A percentile compares a stretch with the other conserved stretches of the same genome.
phyloP scores from a whole-genome alignment of 2,113 vertebrate species.

The Eclectus roratus region DNA sequence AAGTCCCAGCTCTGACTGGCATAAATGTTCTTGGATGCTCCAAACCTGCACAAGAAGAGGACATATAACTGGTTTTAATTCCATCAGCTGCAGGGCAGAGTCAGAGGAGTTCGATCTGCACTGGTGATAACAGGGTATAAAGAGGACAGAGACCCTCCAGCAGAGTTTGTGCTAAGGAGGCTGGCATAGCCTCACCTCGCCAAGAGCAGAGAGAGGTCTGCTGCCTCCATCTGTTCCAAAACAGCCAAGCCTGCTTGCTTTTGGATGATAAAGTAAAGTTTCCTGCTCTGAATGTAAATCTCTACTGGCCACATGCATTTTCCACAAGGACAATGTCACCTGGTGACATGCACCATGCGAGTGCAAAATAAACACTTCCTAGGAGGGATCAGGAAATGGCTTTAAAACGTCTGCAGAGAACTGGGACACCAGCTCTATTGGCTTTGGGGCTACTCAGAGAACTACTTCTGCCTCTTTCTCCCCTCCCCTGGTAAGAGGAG shows the following conservation, averaged over 20 bases:
- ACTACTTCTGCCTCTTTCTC: not conserved
- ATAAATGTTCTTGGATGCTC: conserved; percentile 81
- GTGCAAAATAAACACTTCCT: not conserved
- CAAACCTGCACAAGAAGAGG: conserved; percentile 77
- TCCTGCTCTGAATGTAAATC: not conserved
- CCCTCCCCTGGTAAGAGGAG: not conserved
- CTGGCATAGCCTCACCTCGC: not conserved
- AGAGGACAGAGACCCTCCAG: not conserved
- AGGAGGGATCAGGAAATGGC: not conserved
- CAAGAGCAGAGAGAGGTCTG: not conserved
- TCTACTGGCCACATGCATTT: not conserved
- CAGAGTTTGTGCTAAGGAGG: not conserved
- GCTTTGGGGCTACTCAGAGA: not conserved
- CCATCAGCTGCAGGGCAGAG: not conserved
- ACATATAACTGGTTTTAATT: not conserved
- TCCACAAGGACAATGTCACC: not conserved
- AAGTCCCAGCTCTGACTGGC: conserved; percentile 79
- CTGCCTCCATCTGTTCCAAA: not conserved
- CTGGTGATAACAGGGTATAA: accelerated
- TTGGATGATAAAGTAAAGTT: not conserved
- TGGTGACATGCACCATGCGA: not conserved
- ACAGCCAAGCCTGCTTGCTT: not conserved
- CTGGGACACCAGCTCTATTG: not conserved
- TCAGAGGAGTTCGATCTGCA: not conserved
- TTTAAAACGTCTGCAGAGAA: conserved; percentile 14